phyloP scores from a whole-genome alignment of 2,113 vertebrate genomes.

The Miniopterus natalensis region DNA sequence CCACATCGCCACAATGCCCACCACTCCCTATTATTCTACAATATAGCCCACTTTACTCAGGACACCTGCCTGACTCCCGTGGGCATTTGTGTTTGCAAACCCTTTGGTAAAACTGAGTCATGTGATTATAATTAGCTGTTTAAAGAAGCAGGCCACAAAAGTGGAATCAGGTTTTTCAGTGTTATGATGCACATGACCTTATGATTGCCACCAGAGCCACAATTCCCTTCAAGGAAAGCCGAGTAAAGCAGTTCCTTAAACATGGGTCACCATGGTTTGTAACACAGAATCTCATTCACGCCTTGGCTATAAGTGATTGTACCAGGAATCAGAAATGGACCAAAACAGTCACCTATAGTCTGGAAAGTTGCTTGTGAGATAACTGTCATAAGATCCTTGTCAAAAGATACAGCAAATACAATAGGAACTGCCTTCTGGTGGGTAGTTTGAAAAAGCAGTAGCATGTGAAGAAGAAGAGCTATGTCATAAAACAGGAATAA shows the following conservation, averaged over 20 bases:
- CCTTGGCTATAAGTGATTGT: neutral
- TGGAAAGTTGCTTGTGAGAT: neutral
- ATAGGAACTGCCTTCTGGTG: neutral
- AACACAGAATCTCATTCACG: neutral
- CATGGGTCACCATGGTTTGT: neutral
- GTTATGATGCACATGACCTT: neutral
- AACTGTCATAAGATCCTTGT: neutral
- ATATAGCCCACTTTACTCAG: neutral
- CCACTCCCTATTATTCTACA: neutral
- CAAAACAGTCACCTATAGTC: neutral
- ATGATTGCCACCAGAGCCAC: neutral
- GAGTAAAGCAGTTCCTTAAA: slow-evolving; percentile 26
- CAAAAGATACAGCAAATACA: neutral
- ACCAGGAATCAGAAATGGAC: neutral
- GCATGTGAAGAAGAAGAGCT: neutral
- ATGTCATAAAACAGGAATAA: neutral
- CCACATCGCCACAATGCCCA: neutral
- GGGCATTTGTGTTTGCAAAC: neutral
- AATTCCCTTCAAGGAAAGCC: neutral
- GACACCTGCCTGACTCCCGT: neutral
- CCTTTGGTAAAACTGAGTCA: slow-evolving; percentile 9
- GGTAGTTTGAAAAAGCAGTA: neutral
- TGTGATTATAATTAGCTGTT: neutral
- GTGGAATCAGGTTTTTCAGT: neutral
- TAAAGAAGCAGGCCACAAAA: neutral